These are phyloP conservation scores for Pheosia tremula DNA, from an alignment of 2,888 invertebrate species.

Conservation along the genomic window DNA sequence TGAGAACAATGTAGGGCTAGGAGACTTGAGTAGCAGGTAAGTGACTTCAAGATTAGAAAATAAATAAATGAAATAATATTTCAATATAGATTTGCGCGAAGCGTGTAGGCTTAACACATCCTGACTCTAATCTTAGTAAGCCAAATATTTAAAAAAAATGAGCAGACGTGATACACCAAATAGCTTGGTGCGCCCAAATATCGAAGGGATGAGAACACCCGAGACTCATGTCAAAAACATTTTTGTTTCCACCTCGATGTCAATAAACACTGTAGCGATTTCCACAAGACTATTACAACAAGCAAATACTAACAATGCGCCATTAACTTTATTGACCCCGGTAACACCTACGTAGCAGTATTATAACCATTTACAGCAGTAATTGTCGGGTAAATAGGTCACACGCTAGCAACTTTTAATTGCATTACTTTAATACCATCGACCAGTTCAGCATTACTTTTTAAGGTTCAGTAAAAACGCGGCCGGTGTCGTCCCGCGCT, in stretches of 20 bases:
- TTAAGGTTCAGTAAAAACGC: conserved; percentile 1
- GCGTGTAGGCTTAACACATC: no score
- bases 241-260: not conserved
- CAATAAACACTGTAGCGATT: not conserved
- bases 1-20: no score
- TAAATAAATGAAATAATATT: no score
- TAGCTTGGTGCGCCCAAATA: no score
- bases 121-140: no score
- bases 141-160: no score
- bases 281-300: not conserved
- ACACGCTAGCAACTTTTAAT: conserved; percentile 42
- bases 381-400: conserved; percentile 24
- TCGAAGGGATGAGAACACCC: no score
- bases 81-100: no score
- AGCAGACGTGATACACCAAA: no score
- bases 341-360: conserved; percentile 8
- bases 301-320: not conserved
- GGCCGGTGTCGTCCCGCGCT: not conserved
- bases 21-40: no score
- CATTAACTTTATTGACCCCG: not conserved
- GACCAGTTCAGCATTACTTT: conserved; percentile 2
- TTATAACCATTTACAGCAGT: conserved; percentile 10
- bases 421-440: conserved; percentile 30
- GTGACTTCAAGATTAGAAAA: no score
- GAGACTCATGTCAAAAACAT: no score